Evolutionary conservation across 2,797 vertebrate genomes (phyloP).

Genomic region (Rhadinocentrus ornatus): DNA sequence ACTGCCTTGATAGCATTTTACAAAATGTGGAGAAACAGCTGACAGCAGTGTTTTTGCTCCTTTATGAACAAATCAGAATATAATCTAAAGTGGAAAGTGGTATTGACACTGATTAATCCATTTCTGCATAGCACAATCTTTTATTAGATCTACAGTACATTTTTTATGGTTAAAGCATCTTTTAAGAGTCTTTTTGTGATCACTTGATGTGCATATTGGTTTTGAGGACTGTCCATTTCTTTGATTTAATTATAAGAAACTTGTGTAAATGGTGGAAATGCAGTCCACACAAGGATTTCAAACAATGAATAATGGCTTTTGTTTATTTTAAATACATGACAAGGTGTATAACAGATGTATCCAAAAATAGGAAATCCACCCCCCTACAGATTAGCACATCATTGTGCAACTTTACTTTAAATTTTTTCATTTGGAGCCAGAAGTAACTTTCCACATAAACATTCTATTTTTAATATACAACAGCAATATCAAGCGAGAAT

Average conservation of each 20-base stretch:
- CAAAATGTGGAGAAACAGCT: conserved; percentile 65
- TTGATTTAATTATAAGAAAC: not conserved
- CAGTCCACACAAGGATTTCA: too few species aligned
- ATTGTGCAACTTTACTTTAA: not conserved
- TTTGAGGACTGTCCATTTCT: not conserved
- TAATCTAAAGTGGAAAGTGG: conserved; percentile 45
- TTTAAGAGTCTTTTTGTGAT: conserved; percentile 2
- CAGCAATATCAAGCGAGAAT: not conserved
- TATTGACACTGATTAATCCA: conserved; percentile 37
- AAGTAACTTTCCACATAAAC: not conserved
- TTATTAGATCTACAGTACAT: conserved; percentile 2
- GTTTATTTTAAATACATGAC: too few species aligned
- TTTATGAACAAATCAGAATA: conserved; percentile 30
- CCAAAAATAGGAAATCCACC: too few species aligned
- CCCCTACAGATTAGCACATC: too few species aligned
- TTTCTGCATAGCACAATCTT: conserved; percentile 16
- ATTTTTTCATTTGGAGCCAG: not conserved
- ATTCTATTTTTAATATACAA: not conserved
- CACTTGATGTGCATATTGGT: not conserved
- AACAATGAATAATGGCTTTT: too few species aligned
- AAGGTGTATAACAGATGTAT: too few species aligned
- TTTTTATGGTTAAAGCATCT: not conserved
- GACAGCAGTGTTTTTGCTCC: conserved; percentile 39
- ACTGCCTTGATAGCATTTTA: conserved; percentile 42
- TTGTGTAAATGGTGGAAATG: not conserved